phyloP scores from a whole-genome alignment of 2,113 vertebrate genomes.

The Aegithalos caudatus region DNA sequence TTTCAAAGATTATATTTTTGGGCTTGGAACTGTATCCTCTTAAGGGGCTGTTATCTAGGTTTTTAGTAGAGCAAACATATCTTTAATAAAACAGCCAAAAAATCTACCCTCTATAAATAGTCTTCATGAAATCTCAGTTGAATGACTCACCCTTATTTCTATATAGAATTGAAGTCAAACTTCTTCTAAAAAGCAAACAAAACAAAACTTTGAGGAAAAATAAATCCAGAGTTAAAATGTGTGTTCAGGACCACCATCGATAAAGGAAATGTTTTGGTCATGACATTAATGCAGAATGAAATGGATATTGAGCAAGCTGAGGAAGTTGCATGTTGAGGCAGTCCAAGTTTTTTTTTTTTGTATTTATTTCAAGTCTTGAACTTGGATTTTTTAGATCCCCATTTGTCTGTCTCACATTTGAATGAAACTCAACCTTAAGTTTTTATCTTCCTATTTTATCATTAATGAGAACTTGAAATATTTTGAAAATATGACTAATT shows the following conservation, averaged over 20 bases:
- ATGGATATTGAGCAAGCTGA: not conserved
- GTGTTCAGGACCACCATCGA: not conserved
- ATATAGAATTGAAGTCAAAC: not conserved
- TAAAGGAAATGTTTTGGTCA: not conserved
- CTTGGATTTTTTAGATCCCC: not conserved
- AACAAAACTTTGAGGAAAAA: not conserved
- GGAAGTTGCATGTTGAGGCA: not conserved
- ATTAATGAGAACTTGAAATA: no score
- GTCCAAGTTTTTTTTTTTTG: not conserved
- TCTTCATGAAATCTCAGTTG: not conserved
- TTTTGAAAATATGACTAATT: no score
- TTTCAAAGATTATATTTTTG: not conserved
- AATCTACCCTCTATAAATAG: not conserved
- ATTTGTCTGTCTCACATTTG: not conserved
- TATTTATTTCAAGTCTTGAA: not conserved
- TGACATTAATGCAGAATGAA: not conserved
- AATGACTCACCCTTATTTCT: not conserved
- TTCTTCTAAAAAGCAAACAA: not conserved
- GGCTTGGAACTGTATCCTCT: not conserved
- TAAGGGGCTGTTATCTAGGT: not conserved
- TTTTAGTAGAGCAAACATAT: not conserved
- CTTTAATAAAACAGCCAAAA: not conserved
- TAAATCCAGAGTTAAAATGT: not conserved
- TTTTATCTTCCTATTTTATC: not conserved
- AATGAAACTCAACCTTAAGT: not conserved